Evolutionary conservation across 2,888 invertebrate genomes (phyloP), one percentile per base, ranked within the genome.

Genomic region (Oxyteleia sp.): DNA sequence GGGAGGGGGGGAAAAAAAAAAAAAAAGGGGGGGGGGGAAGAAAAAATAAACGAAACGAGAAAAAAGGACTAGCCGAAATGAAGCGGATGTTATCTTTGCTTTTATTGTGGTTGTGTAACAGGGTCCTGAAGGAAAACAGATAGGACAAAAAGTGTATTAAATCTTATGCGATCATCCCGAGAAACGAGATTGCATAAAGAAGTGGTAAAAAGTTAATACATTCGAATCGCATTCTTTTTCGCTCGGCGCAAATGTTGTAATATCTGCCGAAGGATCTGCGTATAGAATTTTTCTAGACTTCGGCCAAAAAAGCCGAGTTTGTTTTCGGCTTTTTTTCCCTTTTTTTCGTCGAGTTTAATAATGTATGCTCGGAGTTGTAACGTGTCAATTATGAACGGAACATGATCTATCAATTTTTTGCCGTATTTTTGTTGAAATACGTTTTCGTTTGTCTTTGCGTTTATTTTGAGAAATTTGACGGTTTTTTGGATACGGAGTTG

Each of bases 111-210:
- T 75, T 75, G 57, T 66, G 59, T 59, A 75, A 75, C 49, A 59
- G 66, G 57, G 57, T 66, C 75, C 75, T 55, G 16, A 75, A 75
- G 66, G 66, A 75, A 75, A 75, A 75, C 74, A 16, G 55, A 66
- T 45, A 16, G 49, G 26, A 49, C 38, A 75, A 49, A 75, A 75
- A 66, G 41, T 75, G 59, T 75, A 75, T 66, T 75, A 38, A 72
- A 47, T 64, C 66, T 57, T 51, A 41, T 66, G 66, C 38, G 66
- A 66, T 41, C 66, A 75, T 75, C 75, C 66, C 59, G 49, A 74
- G 72, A 59, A 63, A 63, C 72, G 43, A 53, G 63, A 45, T 74
- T 74, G 72, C 53, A 74, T 63, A 63, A 74, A 63, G 53, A 53
- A 53, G 8, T 20, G 20, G 38, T 53, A 74, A 74, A 74, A 75